phyloP scores from a whole-genome alignment of 2,888 invertebrate genomes.

The Drosophila nigricruria region DNA sequence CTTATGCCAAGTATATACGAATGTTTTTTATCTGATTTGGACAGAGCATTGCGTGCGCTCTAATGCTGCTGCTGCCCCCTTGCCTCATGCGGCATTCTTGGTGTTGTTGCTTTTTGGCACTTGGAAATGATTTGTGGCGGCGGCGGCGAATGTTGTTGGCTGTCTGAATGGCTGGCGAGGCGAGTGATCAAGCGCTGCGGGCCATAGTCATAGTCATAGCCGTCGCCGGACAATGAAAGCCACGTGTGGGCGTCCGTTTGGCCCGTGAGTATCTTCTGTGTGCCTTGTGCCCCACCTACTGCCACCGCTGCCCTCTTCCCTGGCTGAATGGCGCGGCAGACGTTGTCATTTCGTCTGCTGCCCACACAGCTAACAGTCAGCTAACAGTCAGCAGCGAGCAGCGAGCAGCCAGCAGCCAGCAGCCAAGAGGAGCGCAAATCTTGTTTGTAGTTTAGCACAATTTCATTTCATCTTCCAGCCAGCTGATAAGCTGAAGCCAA shows the following conservation, averaged over 20 bases:
- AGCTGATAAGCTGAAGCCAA: constrained; percentile 60
- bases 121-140: constrained; percentile 77
- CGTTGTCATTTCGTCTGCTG: constrained; percentile 67
- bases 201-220: constrained; percentile 17
- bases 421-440: constrained; percentile 51
- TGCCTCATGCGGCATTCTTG: constrained; percentile 9
- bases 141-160: constrained; percentile 60
- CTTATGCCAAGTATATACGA: constrained; percentile 6
- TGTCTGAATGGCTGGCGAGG: constrained; percentile 53
- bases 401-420: constrained; percentile 4
- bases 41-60: constrained; percentile 58
- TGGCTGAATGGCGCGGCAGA: constrained; percentile 34
- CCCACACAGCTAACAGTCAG: constrained; percentile 62
- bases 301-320: background rate
- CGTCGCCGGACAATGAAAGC: constrained; percentile 52
- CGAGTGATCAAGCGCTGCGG: constrained; percentile 37
- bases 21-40: constrained; percentile 40
- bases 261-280: constrained; percentile 21
- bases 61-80: constrained; percentile 53
- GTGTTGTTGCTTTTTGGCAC: constrained; percentile 61
- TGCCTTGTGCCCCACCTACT: background rate
- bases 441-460: constrained; percentile 79
- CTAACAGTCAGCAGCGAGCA: constrained; percentile 6
- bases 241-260: constrained; percentile 52
- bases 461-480: constrained; percentile 73